Base-by-base conservation (phyloP, 2,797 vertebrate genomes). In the Labeo calbasu region DNA sequence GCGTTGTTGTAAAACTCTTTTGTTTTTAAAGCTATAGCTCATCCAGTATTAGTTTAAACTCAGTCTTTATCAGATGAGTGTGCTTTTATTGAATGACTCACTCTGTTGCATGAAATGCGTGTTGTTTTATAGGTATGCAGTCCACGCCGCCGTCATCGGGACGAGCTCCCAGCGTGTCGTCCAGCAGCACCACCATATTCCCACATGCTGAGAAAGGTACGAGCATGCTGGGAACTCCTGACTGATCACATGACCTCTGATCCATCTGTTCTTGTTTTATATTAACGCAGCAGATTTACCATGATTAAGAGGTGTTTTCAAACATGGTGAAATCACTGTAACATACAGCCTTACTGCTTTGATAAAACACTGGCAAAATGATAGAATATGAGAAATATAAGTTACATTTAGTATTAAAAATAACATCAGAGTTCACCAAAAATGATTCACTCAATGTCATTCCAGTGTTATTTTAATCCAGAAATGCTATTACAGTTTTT, bases 121-220 rank as follows among this genome's bases (percentile, higher is more conserved):
- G 28, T 81, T 63, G 46, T 83, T 43, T 53, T 48, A 5, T 93
- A 99, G 98, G 98, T 91, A 92, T 92, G 43, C 93, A 93, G 12
- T 92, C 89, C 65, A 90, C 86, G 19, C 90, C 89, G 0, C 92
- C 92, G 51, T 88, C 90, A 40, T 91, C 95, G 46, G 94, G 93
- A 78, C 95, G 95, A 84, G 92, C 94, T 77, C 88, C 90, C 2
- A 94, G 94, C 73, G 94, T 95, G 4, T 93, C 94, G 1, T 95
- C 94, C 57, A 94, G 95, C 66, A 99, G 96, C 92, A 97, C 97
- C 17, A 96, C 96, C 7, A 94, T 96, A 0, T 96, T 96, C 84
- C 97, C 97, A 86, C 95, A 96, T 1, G 92, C 93, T 81, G 95
- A 96, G 81, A 98, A 97, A 97, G 97, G 98, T 98, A 93, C 83